Conservation (phyloP, 64 coral and sea anemone species). For the Montipora cactus region DNA sequence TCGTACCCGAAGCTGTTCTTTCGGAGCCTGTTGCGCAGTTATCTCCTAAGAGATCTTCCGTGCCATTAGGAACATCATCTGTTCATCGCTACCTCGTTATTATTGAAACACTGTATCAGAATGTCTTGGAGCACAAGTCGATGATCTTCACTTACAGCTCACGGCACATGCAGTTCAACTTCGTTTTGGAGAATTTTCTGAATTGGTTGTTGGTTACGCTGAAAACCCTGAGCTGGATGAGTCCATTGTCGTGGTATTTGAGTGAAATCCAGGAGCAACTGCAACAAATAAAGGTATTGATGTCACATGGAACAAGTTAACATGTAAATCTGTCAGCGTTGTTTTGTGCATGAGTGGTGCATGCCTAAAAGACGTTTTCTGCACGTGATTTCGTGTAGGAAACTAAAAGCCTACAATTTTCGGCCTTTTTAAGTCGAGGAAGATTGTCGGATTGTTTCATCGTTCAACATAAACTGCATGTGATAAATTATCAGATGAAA, state of each 20-base stretch:
- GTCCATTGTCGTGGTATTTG: constrained; percentile 78
- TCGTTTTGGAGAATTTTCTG: constrained; percentile 85
- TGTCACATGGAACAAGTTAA: background rate
- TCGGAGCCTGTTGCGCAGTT: background rate
- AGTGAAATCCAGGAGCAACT: constrained; percentile 73
- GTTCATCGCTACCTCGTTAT: constrained; percentile 64
- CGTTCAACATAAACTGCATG: background rate
- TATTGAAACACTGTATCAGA: constrained; percentile 75
- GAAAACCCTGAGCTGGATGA: constrained; percentile 71
- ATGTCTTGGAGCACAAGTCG: constrained; percentile 78
- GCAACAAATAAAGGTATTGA: constrained; percentile 79
- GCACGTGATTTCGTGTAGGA: too few relatives aligned
- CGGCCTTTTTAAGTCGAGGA: background rate
- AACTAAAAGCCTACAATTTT: background rate
- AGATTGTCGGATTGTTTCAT: background rate
- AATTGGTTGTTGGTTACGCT: constrained; percentile 84
- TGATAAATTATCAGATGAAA: background rate
- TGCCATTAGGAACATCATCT: background rate
- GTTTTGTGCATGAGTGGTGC: background rate
- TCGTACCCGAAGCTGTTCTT: constrained; percentile 33
- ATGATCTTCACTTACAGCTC: constrained; percentile 61
- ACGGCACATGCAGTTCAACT: constrained; percentile 74
- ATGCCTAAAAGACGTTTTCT: background rate
- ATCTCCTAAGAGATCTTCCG: constrained; percentile 1
- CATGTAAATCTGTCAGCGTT: background rate